Evolutionary conservation across 2,797 vertebrate species (phyloP).

Genomic region (Furcifer pardalis): DNA sequence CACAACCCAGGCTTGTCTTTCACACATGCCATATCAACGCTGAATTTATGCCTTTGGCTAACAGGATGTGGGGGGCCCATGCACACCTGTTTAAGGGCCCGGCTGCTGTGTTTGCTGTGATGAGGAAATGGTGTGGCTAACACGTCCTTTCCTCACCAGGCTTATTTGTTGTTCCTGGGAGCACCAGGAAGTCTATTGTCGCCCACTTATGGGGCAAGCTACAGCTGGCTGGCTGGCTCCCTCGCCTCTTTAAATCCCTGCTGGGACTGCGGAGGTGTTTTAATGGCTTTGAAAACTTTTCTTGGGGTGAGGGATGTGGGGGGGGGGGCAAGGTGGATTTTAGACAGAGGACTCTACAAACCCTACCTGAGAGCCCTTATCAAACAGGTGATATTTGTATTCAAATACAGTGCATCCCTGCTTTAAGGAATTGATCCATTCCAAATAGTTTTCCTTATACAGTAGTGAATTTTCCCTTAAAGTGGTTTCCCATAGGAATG

Average conservation of each 20-base stretch:
- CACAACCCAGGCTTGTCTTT: neutral
- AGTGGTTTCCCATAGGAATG: too few relatives aligned
- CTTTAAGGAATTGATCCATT: too few relatives aligned
- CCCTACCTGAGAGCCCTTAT: neutral
- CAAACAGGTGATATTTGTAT: rapidly evolving
- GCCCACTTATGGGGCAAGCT: neutral
- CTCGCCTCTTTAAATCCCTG: rapidly evolving
- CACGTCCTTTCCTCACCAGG: neutral
- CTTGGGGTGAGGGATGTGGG: too few relatives aligned
- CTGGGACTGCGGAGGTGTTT: neutral
- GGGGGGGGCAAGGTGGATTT: neutral
- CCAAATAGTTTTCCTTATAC: too few relatives aligned
- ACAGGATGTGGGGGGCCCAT: neutral
- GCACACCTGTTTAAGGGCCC: neutral
- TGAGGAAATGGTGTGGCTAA: neutral
- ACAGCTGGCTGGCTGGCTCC: neutral
- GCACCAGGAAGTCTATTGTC: slow-evolving; percentile 12
- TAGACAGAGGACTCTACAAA: neutral
- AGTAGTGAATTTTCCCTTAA: too few relatives aligned
- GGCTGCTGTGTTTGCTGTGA: neutral
- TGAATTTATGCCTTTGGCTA: neutral
- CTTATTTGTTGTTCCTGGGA: slow-evolving; percentile 16
- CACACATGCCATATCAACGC: neutral
- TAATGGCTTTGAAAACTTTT: neutral
- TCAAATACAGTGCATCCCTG: too few relatives aligned